These are phyloP conservation scores for Diarsia rubi DNA, from an alignment of 2,888 invertebrate species.

Conservation along the genomic window DNA sequence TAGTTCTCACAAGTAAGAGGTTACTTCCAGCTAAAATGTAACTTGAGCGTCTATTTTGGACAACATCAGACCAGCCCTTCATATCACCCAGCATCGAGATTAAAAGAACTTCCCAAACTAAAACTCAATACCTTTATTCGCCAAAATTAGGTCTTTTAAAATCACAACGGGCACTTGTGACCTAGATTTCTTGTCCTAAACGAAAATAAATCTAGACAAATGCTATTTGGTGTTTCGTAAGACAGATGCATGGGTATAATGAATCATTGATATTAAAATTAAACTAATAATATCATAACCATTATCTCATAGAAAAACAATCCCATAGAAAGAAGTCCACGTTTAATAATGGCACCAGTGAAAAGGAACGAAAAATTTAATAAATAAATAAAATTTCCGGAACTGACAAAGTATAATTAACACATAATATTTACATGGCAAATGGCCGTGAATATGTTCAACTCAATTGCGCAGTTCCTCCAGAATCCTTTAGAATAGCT, in stretches of 20 bases:
- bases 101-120: background rate
- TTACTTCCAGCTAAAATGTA: background rate
- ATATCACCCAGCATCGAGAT: background rate
- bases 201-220: slow-evolving; percentile 13
- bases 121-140: slow-evolving; percentile 1
- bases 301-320: background rate
- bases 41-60: background rate
- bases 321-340: background rate
- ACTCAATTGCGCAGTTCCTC: slow-evolving; percentile 29
- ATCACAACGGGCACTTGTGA: background rate
- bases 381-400: slow-evolving; percentile 2
- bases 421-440: slow-evolving; percentile 13
- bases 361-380: background rate
- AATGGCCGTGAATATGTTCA: slow-evolving; percentile 22
- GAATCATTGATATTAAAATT: background rate
- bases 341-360: too few species aligned
- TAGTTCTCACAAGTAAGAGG: too few species aligned
- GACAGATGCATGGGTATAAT: background rate
- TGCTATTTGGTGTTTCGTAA: background rate
- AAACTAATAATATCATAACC: slow-evolving; percentile 2
- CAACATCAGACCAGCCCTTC: background rate
- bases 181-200: slow-evolving; percentile 16
- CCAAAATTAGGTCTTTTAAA: background rate
- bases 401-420: slow-evolving; percentile 42
- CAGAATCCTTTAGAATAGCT: slow-evolving; percentile 16